Evolutionary conservation across 2,113 vertebrate species (phyloP).

Genomic region (Parus major): DNA sequence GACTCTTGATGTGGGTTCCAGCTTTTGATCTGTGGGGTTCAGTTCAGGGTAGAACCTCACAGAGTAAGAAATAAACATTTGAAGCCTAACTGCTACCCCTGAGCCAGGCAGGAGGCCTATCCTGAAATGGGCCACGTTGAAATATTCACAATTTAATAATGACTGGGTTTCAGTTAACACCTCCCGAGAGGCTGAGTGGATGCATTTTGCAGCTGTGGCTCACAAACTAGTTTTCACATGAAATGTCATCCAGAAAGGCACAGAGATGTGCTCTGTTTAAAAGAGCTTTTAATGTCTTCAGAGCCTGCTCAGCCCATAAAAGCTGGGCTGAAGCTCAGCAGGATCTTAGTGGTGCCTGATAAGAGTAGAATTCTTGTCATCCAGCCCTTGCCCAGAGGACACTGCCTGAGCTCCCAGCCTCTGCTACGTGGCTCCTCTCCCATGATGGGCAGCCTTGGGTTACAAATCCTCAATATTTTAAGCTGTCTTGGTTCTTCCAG

Average conservation of each 20-base stretch:
- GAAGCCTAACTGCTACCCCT: not conserved
- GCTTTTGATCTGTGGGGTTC: not conserved
- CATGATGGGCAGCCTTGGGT: not conserved
- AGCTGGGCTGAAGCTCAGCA: not conserved
- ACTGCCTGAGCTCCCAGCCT: not conserved
- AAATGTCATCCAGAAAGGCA: not conserved
- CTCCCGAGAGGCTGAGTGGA: not conserved
- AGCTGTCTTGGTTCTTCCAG: not conserved
- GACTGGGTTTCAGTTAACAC: not conserved
- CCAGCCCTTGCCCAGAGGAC: accelerated
- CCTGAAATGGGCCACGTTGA: not conserved
- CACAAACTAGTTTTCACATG: not conserved
- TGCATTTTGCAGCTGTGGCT: constrained; percentile 18
- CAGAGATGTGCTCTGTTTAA: not conserved
- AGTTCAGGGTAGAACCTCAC: not conserved
- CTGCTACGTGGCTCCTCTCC: not conserved
- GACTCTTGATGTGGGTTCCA: not conserved
- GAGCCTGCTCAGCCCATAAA: not conserved
- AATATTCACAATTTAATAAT: constrained; percentile 41
- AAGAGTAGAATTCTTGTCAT: not conserved
- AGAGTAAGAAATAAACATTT: not conserved
- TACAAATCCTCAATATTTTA: not conserved
- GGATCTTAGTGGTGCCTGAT: not conserved
- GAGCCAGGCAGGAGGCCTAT: not conserved
- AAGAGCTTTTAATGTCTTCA: not conserved